phyloP scores from a whole-genome alignment of 2,888 invertebrate genomes.

The Incurvaria masculella region DNA sequence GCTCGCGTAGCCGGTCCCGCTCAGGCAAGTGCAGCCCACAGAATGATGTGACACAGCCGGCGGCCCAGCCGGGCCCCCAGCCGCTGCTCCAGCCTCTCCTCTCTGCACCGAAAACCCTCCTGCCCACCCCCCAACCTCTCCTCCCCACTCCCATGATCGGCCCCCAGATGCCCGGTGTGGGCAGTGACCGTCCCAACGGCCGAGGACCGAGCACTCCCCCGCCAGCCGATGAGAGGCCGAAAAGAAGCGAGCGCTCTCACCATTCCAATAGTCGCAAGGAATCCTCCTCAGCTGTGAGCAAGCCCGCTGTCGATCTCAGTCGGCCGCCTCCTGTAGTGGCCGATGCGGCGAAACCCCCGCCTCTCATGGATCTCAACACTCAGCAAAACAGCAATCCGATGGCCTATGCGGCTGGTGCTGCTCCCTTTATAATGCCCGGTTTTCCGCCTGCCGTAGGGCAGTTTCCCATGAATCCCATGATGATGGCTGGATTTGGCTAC shows the following conservation, averaged over 20 bases:
- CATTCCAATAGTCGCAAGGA: conserved; percentile 12
- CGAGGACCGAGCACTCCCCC: conserved; percentile 25
- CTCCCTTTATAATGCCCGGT: neutral
- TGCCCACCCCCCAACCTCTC: neutral
- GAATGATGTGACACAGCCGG: conserved; percentile 31
- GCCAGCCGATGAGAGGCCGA: conserved; percentile 14
- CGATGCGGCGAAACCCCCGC: conserved; percentile 29
- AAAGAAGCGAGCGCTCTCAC: conserved; percentile 8
- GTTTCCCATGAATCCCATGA: neutral
- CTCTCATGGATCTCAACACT: conserved; percentile 41
- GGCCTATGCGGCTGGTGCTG: conserved; percentile 13
- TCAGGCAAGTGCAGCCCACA: conserved; percentile 53
- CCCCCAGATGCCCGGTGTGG: conserved; percentile 30
- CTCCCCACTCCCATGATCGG: conserved; percentile 20
- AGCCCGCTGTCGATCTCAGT: neutral
- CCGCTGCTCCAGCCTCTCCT: conserved; percentile 10
- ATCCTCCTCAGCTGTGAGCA: conserved; percentile 4
- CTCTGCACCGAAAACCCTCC: conserved; percentile 13
- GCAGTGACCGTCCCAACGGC: conserved; percentile 18
- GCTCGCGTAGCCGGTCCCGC: conserved; percentile 45
- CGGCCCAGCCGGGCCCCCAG: conserved; percentile 29
- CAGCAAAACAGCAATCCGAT: conserved; percentile 42
- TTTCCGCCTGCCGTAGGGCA: neutral
- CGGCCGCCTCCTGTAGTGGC: conserved; percentile 5
- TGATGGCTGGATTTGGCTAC: neutral